These are phyloP conservation scores for Drosophila rhopaloa DNA, from an alignment of 1,140 invertebrate species.

Conservation along the genomic window DNA sequence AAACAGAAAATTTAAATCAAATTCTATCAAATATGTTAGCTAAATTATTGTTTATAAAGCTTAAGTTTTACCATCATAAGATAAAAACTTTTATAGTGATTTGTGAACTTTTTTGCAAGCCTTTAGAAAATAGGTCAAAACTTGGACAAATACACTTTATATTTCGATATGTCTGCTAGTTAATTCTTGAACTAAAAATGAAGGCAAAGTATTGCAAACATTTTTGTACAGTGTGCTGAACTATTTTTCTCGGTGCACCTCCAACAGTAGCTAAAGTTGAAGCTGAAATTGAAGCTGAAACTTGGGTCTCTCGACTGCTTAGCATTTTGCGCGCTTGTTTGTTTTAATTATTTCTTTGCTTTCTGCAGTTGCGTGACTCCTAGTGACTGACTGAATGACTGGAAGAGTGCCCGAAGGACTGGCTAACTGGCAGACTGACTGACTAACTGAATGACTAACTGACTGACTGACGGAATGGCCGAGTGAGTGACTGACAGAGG, in stretches of 20 bases:
- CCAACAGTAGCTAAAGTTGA: constrained; percentile 15
- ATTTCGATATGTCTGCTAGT: too few species aligned
- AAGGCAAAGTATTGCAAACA: too few species aligned
- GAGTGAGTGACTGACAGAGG: constrained; percentile 51
- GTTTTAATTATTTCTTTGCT: constrained; percentile 83
- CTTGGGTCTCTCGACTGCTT: constrained; percentile 53
- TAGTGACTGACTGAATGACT: constrained; percentile 46
- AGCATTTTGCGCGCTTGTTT: constrained; percentile 82
- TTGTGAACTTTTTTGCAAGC: too few species aligned
- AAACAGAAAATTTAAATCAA: too few species aligned
- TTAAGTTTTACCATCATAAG: too few species aligned
- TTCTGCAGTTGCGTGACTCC: constrained; percentile 75
- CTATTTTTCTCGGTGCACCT: constrained; percentile 7
- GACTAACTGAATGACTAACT: constrained; percentile 24
- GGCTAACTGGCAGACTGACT: constrained; percentile 6
- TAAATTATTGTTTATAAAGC: too few species aligned
- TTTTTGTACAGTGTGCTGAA: background rate
- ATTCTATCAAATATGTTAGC: too few species aligned
- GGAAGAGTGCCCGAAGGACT: too few species aligned
- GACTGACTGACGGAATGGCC: constrained; percentile 13
- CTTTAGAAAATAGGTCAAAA: too few species aligned
- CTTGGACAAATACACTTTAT: too few species aligned
- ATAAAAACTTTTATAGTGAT: too few species aligned
- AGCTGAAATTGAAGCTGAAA: constrained; percentile 35
- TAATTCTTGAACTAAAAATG: too few species aligned